Conservation (phyloP, 2,113 vertebrate genomes). For the Oreochromis niloticus region DNA sequence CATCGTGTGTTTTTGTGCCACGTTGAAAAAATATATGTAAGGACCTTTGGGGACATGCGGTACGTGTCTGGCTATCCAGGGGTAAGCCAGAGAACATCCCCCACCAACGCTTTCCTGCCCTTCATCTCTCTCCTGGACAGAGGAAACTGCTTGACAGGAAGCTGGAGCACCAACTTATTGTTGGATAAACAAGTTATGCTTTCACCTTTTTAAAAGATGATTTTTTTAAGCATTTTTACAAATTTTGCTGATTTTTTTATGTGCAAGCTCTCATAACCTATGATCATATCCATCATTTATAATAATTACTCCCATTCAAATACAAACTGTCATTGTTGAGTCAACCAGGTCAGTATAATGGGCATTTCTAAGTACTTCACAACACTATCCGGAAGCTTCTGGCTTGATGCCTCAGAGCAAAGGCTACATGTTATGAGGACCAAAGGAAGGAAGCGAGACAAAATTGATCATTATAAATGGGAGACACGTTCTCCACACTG, state of each 20-base stretch:
- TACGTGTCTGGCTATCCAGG: conserved; percentile 49
- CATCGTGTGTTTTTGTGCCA: conserved; percentile 53
- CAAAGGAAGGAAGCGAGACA: conserved; percentile 64
- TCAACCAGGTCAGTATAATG: background rate
- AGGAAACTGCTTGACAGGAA: conserved; percentile 56
- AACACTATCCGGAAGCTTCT: conserved; percentile 45
- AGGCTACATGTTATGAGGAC: conserved; percentile 50
- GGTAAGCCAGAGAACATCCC: conserved; percentile 28
- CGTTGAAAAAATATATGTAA: conserved; percentile 53
- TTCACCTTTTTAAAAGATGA: background rate
- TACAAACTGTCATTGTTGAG: background rate
- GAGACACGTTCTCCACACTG: conserved; percentile 64
- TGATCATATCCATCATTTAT: background rate
- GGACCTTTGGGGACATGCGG: conserved; percentile 31
- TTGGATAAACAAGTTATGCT: conserved; percentile 32
- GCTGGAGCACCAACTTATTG: conserved; percentile 28
- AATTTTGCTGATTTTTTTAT: background rate
- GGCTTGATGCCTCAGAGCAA: conserved; percentile 54
- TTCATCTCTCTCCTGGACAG: conserved; percentile 50
- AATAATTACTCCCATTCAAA: background rate
- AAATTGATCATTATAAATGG: conserved; percentile 43
- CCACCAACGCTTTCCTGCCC: conserved; percentile 52
- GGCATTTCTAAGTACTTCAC: background rate
- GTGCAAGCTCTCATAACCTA: background rate
- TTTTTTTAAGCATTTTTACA: background rate